Evolutionary conservation across 2,888 invertebrate genomes (phyloP), one percentile per base, ranked within the genome.

Genomic region (Aricia artaxerxes): DNA sequence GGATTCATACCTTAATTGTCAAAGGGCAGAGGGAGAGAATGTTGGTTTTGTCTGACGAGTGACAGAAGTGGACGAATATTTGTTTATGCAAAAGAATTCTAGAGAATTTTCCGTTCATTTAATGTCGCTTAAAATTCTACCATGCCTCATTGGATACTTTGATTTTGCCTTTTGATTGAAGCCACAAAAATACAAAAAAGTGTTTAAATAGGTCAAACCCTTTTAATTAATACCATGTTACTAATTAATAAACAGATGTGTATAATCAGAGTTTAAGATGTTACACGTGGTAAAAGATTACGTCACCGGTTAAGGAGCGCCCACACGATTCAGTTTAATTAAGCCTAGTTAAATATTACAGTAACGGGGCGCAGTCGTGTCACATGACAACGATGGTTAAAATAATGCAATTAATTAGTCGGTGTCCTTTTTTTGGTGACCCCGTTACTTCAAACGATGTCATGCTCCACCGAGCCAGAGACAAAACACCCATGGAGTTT

Each of bases 401-500:
- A 78, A 80, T 82, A 82, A 79, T 79, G 80, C 81, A 82, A 81
- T 79, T 80, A 81, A 82, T 82, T 82, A 82, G 78, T 79, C 72
- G 77, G 79, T 57, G 4, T 57, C 57, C 16, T 57, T 57, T 57
- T 44, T 57, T 16, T 16, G 57, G 57, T 81, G 81, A 80, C 81
- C 82, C 78, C 78, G 78, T 80, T 81, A 81, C 78, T 77, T 76
- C 57, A 76, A 57, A 76, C 53, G 35, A 76, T 76, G 76, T 6
- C 53, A 57, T 16, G 76, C 76, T 57, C 35, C 57, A 76, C 76
- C 53, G 53, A 31, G 49, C 73, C 11, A 75, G 53, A 6, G 49
- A 40, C 44, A 75, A 49, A 73, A 44, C 49, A 16, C 44, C 53
- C 53, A 57, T 49, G 49, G 64, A 31, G 64, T 64, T 64, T 64